These are phyloP conservation scores for Barnardius zonarius DNA, from an alignment of 2,113 vertebrate species.

Conservation along the genomic window DNA sequence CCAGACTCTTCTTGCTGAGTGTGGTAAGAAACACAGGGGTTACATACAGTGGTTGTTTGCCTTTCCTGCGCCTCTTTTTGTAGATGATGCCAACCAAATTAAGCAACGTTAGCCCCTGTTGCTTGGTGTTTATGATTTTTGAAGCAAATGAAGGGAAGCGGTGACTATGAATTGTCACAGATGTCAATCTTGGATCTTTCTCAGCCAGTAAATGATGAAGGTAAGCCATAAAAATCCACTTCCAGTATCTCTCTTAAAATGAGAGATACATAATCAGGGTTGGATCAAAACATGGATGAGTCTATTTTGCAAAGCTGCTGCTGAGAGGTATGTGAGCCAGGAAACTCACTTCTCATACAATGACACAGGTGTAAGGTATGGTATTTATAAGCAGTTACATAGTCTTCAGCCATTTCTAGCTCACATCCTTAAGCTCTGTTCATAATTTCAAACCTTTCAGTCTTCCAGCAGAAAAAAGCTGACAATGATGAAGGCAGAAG, in stretches of 20 bases:
- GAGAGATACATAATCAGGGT: not conserved
- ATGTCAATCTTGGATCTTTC: not conserved
- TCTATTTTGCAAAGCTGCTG: not conserved
- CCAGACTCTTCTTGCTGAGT: not conserved
- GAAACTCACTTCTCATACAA: not conserved
- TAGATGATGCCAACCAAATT: not conserved
- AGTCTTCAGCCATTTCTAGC: not conserved
- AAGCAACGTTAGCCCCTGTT: not conserved
- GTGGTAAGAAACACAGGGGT: not conserved
- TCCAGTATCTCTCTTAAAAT: not conserved
- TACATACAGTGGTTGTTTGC: fast-evolving
- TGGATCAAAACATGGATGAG: not conserved
- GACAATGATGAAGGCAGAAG: not conserved
- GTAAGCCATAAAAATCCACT: not conserved
- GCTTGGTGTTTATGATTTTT: not conserved
- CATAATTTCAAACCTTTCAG: not conserved
- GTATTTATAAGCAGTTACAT: not conserved
- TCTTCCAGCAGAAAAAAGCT: not conserved
- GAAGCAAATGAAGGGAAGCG: not conserved
- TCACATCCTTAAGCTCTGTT: not conserved
- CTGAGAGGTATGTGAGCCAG: not conserved
- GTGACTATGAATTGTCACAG: not conserved
- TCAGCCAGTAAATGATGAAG: not conserved
- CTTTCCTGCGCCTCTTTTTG: not conserved
- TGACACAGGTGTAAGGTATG: too few relatives aligned